Conservation (phyloP, 1,140 invertebrate genomes). For the Arctopsyche grandis region DNA sequence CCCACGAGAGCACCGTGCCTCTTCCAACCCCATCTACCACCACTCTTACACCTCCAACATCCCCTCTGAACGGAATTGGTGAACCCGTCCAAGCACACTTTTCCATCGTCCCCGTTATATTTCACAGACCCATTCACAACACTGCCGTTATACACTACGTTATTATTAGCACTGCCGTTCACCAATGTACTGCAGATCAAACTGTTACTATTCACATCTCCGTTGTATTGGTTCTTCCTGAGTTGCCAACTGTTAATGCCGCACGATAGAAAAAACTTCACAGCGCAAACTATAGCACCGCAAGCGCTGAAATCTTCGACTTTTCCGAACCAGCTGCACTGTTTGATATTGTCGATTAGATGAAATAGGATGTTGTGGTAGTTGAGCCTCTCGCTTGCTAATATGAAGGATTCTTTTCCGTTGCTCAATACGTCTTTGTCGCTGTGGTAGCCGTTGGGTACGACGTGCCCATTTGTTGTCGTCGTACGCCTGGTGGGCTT, state of each 20-base stretch:
- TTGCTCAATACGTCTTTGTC: constrained; percentile 44
- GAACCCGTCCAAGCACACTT: constrained; percentile 57
- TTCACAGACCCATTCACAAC: constrained; percentile 48
- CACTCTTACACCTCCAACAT: constrained; percentile 61
- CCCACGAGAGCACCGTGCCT: constrained; percentile 69
- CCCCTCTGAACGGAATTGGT: constrained; percentile 58
- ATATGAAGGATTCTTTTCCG: constrained; percentile 45
- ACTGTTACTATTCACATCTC: constrained; percentile 40
- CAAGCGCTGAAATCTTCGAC: constrained; percentile 48
- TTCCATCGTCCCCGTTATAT: constrained; percentile 51
- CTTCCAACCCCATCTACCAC: constrained; percentile 62
- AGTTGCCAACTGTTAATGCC: constrained; percentile 50
- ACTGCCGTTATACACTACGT: constrained; percentile 42
- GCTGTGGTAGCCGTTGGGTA: constrained; percentile 44
- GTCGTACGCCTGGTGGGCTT: constrained; percentile 38
- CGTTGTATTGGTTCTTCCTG: constrained; percentile 40
- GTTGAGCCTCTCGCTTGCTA: constrained; percentile 37
- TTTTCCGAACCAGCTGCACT: constrained; percentile 52
- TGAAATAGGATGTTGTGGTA: constrained; percentile 51
- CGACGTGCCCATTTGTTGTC: constrained; percentile 46
- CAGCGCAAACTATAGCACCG: constrained; percentile 46
- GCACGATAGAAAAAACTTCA: constrained; percentile 52
- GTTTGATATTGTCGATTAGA: constrained; percentile 50
- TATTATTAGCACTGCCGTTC: constrained; percentile 36
- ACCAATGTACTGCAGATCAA: constrained; percentile 25